Conservation (phyloP, 2,113 vertebrate species). For the Rhizomys pruinosus region DNA sequence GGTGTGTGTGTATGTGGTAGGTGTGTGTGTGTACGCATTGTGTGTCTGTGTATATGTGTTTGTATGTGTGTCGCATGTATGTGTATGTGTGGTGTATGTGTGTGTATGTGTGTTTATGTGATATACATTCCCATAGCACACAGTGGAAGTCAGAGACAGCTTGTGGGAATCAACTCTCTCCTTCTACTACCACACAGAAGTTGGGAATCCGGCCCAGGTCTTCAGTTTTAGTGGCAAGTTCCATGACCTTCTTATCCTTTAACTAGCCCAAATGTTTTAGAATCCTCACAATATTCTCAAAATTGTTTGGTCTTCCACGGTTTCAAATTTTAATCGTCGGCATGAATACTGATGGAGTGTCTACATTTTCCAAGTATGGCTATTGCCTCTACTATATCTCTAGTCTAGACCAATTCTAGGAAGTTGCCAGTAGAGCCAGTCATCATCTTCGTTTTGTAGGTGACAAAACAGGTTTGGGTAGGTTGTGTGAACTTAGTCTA, state of each 20-base stretch:
- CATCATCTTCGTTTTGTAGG: not conserved
- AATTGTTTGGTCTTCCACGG: not conserved
- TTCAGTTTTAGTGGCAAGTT: not conserved
- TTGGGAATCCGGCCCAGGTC: not conserved
- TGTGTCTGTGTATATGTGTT: no score
- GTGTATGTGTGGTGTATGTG: no score
- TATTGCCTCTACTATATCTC: not conserved
- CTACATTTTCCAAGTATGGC: not conserved
- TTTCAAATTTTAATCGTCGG: slow-evolving; percentile 16
- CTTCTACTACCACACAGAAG: no score
- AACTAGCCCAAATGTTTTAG: not conserved
- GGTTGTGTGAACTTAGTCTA: not conserved
- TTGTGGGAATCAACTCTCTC: not conserved
- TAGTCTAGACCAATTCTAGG: not conserved
- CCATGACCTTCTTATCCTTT: not conserved
- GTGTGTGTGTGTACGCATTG: no score
- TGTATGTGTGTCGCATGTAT: no score
- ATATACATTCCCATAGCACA: not conserved
- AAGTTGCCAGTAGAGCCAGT: not conserved
- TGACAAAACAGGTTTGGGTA: not conserved
- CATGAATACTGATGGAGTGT: not conserved
- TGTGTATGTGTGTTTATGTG: not conserved
- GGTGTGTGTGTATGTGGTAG: no score
- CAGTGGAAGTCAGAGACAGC: not conserved
- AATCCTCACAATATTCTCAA: not conserved